Base-by-base conservation (phyloP, 1,140 invertebrate species). In the Melipona quadrifasciata region DNA sequence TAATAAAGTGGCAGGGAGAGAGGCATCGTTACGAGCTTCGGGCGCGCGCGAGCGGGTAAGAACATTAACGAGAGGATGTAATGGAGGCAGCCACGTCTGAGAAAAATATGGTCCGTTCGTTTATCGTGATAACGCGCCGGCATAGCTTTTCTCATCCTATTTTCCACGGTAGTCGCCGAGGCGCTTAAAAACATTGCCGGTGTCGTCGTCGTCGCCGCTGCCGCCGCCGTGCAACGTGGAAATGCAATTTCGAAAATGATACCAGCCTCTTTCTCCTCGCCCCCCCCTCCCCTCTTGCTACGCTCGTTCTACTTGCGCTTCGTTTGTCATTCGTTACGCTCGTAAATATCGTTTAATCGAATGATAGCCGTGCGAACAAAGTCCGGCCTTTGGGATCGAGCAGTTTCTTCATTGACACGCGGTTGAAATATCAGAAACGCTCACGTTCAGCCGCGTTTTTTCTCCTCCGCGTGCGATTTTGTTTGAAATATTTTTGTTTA, bases 61-160 rank as follows among this genome's bases (percentile, higher is more conserved):
- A 72, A 82, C 73, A 79, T 72, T 67, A 88, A 77, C 82, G 86
- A 74, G 74, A 71, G 55, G 57, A 61, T 67, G 77, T 82, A 80
- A 82, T 70, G 73, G 74, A 53, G 65, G 55, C 67, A 58, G 67
- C 58, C 67, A 79, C 72, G 82, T 76, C 58, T 64, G 53, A 76
- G 64, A 51, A 89, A 89, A 88, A 88, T 88, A 88, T 85, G 82
- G 78, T 76, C 39, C 70, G 67, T 61, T 68, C 82, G 86, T 77
- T 89, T 85, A 87, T 89, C 83, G 75, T 87, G 70, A 85, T 85
- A 88, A 88, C 85, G 72, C 34, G 51, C 53, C 72, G 31, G 68
- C 83, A 68, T 81, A 80, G 70, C 70, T 74, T 81, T 68, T 79
- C 76, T 85, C 83, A 79, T 85, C 78, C 83, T 74, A 80, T 79